Percentiles rank a stretch among this genome's conserved stretches.
phyloP scores from a whole-genome alignment of 2,113 vertebrate species.

The Chlamydotis undulata region DNA sequence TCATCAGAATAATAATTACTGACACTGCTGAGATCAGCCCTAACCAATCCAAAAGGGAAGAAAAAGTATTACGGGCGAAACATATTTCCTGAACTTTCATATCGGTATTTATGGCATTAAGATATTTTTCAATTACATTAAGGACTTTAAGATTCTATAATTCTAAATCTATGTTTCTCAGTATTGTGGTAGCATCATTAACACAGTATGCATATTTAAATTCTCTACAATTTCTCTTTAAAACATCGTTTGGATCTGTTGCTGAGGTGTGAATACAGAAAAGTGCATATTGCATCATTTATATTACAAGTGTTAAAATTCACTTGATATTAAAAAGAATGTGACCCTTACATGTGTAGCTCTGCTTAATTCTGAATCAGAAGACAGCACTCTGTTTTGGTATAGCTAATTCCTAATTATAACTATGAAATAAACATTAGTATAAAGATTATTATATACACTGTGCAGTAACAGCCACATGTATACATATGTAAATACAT shows the following conservation, averaged over 20 bases:
- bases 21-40: constrained; percentile 77
- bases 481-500: background rate
- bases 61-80: constrained; percentile 48
- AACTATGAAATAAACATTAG: background rate
- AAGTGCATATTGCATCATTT: background rate
- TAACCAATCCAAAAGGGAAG: constrained; percentile 61
- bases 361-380: background rate
- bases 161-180: background rate
- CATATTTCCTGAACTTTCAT: constrained; percentile 41
- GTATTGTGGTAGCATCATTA: background rate
- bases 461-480: background rate
- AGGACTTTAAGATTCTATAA: background rate
- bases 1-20: constrained; percentile 80
- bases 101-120: background rate
- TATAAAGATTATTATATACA: background rate
- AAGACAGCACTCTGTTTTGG: background rate
- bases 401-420: background rate
- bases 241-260: background rate
- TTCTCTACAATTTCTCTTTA: background rate
- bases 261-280: background rate
- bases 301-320: background rate
- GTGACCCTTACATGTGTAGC: background rate
- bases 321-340: background rate
- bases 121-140: constrained; percentile 15
- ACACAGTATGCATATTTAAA: background rate